A percentile compares a stretch with the other conserved stretches of the same genome.
These are phyloP conservation scores for Oligia strigilis DNA, from an alignment of 2,888 invertebrate genomes.

Conservation along the genomic window DNA sequence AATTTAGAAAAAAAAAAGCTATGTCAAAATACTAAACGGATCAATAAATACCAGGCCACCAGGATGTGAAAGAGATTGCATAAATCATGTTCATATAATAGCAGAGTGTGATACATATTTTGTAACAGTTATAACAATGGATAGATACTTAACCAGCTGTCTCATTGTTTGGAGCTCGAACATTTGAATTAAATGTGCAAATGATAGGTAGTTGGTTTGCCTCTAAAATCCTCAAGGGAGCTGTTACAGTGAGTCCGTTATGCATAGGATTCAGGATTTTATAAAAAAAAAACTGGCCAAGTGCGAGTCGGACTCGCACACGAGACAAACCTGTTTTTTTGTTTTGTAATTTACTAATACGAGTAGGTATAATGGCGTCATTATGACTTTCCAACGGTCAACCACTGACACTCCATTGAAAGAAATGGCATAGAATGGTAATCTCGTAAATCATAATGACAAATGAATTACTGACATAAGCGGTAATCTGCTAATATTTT, in stretches of 20 bases:
- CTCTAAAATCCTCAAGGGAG: background rate
- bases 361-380: too few species aligned
- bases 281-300: background rate
- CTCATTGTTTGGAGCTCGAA: conserved; percentile 36
- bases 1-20: conserved; percentile 1
- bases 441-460: too few species aligned
- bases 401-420: too few species aligned
- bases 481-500: too few species aligned
- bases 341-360: too few species aligned
- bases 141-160: conserved; percentile 27
- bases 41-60: conserved; percentile 46
- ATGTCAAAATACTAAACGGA: conserved; percentile 13
- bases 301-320: background rate
- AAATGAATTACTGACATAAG: too few species aligned
- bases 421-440: too few species aligned
- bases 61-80: conserved; percentile 52
- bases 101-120: conserved; percentile 24
- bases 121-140: conserved; percentile 51
- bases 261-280: background rate
- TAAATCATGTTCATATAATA: conserved; percentile 38
- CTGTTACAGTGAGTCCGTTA: background rate
- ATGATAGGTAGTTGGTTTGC: conserved; percentile 4
- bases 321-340: background rate
- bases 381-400: too few species aligned
- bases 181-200: conserved; percentile 29